Conservation (phyloP, 2,797 vertebrate genomes). For the Phrynocephalus vlangalii region DNA sequence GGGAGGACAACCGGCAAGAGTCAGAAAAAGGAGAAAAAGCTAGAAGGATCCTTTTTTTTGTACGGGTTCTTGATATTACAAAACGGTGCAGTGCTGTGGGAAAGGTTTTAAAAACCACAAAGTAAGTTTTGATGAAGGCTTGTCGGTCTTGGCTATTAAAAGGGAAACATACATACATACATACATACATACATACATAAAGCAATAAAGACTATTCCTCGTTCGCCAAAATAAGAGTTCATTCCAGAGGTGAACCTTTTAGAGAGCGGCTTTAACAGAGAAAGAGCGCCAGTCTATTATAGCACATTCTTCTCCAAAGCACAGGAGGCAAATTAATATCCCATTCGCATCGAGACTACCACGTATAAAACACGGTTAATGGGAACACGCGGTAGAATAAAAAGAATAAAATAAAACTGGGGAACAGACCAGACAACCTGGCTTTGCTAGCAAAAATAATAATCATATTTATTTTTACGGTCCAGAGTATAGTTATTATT, state of each 20-base stretch:
- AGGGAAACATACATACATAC: no score
- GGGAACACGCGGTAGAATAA: conserved; percentile 52
- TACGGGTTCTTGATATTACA: neutral
- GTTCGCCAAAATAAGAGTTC: conserved; percentile 27
- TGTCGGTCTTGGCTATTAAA: no score
- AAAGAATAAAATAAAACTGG: conserved; percentile 30
- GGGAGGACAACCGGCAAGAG: neutral
- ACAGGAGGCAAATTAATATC: conserved; percentile 65
- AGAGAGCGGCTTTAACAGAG: conserved; percentile 29
- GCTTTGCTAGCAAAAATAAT: conserved; percentile 47
- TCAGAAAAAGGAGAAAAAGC: conserved; percentile 1
- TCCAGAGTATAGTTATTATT: conserved; percentile 51
- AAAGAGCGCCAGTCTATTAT: conserved; percentile 17
- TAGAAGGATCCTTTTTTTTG: neutral
- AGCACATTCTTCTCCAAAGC: conserved; percentile 50
- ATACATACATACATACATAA: no score
- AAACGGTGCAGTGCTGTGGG: neutral
- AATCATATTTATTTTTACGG: conserved; percentile 32
- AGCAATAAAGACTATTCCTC: no score
- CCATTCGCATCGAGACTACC: conserved; percentile 32
- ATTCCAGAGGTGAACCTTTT: conserved; percentile 55
- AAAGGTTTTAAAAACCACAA: neutral
- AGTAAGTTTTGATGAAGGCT: neutral
- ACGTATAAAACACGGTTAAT: conserved; percentile 51
- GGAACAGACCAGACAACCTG: conserved; percentile 49